Evolutionary conservation across 2,888 invertebrate species (phyloP).

Genomic region (Rapana venosa): DNA sequence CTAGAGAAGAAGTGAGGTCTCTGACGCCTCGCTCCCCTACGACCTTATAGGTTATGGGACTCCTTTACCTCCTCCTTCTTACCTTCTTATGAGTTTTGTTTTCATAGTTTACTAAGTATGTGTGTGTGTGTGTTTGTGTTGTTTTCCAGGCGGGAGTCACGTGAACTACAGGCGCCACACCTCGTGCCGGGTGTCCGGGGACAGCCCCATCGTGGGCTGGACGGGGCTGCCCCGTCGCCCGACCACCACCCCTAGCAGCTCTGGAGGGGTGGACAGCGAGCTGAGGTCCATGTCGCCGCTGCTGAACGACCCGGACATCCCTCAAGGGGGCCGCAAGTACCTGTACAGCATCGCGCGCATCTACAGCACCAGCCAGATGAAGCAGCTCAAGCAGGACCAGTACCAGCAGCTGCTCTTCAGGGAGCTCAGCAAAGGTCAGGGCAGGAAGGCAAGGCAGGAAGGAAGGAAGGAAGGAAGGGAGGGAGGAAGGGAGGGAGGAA

Average conservation of each 20-base stretch:
- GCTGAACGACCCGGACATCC: conserved; percentile 53
- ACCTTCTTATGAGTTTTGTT: no score
- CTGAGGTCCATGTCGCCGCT: conserved; percentile 53
- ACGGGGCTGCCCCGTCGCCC: conserved; percentile 46
- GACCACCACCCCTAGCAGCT: not conserved
- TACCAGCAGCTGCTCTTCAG: conserved; percentile 61
- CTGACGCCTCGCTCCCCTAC: no score
- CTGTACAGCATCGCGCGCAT: conserved; percentile 67
- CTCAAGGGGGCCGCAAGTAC: conserved; percentile 63
- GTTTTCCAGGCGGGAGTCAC: conserved; percentile 55
- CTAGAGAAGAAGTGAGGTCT: no score
- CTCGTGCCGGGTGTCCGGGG: conserved; percentile 55
- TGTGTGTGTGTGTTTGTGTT: no score
- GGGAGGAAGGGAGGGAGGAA: not conserved
- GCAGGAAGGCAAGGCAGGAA: not conserved
- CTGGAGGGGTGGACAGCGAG: not conserved
- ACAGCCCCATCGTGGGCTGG: conserved; percentile 48
- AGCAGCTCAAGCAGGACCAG: conserved; percentile 64
- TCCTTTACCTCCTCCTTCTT: no score
- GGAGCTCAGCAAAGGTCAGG: conserved; percentile 64
- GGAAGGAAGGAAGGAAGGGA: not conserved
- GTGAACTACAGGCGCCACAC: conserved; percentile 65
- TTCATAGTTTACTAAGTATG: no score
- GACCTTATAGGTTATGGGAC: no score
- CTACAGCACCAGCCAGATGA: conserved; percentile 65